Evolutionary conservation across 2,888 invertebrate species (phyloP).

Genomic region (Drosophila neotestacea): DNA sequence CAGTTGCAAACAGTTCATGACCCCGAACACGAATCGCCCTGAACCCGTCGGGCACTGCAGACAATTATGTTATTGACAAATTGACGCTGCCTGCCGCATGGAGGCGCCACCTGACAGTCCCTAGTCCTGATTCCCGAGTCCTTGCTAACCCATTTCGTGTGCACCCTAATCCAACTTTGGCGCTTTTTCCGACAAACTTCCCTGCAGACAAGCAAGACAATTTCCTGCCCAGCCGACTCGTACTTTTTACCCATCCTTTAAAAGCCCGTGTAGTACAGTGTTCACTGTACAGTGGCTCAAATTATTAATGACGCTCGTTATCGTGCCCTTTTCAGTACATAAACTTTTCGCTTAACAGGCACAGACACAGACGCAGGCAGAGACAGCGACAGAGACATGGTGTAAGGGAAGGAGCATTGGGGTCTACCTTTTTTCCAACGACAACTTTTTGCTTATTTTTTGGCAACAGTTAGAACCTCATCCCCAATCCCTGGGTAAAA

Average conservation of each 20-base stretch:
- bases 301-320: constrained; percentile 85
- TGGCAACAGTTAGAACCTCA: constrained; percentile 6
- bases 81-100: constrained; percentile 65
- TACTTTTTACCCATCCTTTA: not conserved
- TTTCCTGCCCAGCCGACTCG: constrained; percentile 49
- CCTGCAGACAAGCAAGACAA: constrained; percentile 65
- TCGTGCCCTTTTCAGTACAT: constrained; percentile 85
- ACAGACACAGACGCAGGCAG: constrained; percentile 28
- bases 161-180: constrained; percentile 61
- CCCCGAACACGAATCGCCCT: constrained; percentile 21
- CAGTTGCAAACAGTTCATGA: constrained; percentile 40
- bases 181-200: constrained; percentile 58
- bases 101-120: constrained; percentile 51
- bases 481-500: not conserved
- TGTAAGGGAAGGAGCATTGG: constrained; percentile 3
- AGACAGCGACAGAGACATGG: constrained; percentile 1
- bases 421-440: constrained; percentile 45
- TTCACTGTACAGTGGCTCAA: constrained; percentile 58
- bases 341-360: constrained; percentile 78
- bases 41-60: constrained; percentile 41
- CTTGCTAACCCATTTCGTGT: constrained; percentile 64
- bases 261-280: constrained; percentile 1
- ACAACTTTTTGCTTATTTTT: constrained; percentile 33
- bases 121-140: constrained; percentile 36
- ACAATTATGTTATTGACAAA: constrained; percentile 83